phyloP scores from a whole-genome alignment of 2,113 vertebrate species.

The Heterotis niloticus region DNA sequence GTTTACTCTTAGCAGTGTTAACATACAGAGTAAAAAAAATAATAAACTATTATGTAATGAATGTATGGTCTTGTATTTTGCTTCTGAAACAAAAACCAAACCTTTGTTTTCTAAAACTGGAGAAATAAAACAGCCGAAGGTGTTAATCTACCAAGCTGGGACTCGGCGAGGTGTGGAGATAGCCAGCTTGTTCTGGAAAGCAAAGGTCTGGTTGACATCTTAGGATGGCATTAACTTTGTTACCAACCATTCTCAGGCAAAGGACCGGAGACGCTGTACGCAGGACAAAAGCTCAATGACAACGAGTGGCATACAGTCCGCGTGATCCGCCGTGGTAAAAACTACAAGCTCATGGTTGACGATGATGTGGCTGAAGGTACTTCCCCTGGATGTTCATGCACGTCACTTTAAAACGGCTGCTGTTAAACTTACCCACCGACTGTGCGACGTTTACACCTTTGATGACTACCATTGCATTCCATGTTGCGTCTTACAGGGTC shows the following conservation, averaged over 20 bases:
- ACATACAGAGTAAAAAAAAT: neutral
- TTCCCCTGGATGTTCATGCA: slow-evolving; percentile 44
- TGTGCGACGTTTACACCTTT: too few relatives aligned
- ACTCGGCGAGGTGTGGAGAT: neutral
- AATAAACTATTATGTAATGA: neutral
- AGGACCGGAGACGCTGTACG: slow-evolving; percentile 91
- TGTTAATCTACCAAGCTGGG: neutral
- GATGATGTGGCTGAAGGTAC: slow-evolving; percentile 93
- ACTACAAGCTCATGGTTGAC: slow-evolving; percentile 86
- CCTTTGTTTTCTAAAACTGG: slow-evolving; percentile 35
- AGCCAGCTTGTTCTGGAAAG: neutral
- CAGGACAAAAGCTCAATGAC: slow-evolving; percentile 95
- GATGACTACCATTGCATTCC: too few relatives aligned
- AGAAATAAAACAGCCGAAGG: neutral
- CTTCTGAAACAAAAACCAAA: slow-evolving; percentile 43
- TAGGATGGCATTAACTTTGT: slow-evolving; percentile 41
- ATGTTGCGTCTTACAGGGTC: too few relatives aligned
- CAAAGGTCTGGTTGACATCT: slow-evolving; percentile 44
- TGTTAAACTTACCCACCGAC: too few relatives aligned
- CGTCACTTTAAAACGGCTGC: too few relatives aligned
- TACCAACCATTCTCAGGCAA: slow-evolving; percentile 78
- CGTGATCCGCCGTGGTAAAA: slow-evolving; percentile 87
- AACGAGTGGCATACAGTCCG: slow-evolving; percentile 95
- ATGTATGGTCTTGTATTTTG: slow-evolving; percentile 24
- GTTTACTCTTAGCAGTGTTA: neutral